Evolutionary conservation across 2,113 vertebrate genomes (phyloP), one percentile per base, ranked within the genome.

Genomic region (Gambusia holbrooki): DNA sequence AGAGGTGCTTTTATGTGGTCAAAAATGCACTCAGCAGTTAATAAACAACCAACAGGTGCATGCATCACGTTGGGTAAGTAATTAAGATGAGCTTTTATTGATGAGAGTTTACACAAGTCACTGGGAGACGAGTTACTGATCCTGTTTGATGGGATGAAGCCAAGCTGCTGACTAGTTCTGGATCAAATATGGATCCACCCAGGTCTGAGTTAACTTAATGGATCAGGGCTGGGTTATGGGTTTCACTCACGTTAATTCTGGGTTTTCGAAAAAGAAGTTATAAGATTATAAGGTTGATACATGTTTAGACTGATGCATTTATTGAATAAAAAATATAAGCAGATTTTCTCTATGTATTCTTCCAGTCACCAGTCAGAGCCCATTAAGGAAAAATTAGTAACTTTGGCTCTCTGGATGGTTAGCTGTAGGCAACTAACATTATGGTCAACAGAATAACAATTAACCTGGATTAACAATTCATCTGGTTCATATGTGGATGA

Each of bases 1-100:
- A 80, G n/a, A 42, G 69, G 65, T 71, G 62, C 65, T 68, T 89
- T 83, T 80, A 85, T 82, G 72, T 71, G 83, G 81, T 78, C 71
- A 74, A 51, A 77, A 60, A 76, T 33, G 64, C 42, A 51, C 14
- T 12, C 1, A 25, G 63, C 25, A 63, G 85, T 90, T 90, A 85
- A 90, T 90, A 60, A 86, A 84, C 80, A 87, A 84, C 80, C 54
- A 67, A 48, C 27, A 58, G 63, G 14, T 8, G 45, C 65, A 68
- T 62, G 62, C 27, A 69, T 66, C 10, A 63, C 32, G 3, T 14
- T 27, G 58, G 28, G 45, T 71, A 3, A 22, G 22, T 76, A 27
- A 65, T 69, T 27, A 42, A 28, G 17, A 68, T 66, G 27, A 3
- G 54, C 42, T 66, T 51, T 17, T 29, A 8, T 32, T 9, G 51